A percentile compares a stretch with the other conserved stretches of the same genome.
Conservation (phyloP, 2,797 vertebrate species). For the Spinus pinus region DNA sequence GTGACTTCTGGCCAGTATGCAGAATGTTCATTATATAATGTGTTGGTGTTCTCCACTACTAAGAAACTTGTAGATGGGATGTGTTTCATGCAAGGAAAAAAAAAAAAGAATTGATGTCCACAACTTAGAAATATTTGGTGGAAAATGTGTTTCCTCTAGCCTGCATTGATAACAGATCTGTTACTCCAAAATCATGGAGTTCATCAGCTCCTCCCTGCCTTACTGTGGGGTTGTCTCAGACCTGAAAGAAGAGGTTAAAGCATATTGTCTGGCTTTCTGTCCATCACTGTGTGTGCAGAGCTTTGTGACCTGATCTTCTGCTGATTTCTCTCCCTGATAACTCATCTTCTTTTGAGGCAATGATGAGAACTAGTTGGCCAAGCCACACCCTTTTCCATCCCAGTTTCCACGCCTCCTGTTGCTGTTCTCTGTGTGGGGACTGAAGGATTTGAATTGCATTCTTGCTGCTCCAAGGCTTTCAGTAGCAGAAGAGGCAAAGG, state of each 20-base stretch:
- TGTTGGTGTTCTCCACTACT: neutral
- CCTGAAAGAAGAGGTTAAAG: neutral
- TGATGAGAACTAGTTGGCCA: accelerated
- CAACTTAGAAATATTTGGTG: neutral
- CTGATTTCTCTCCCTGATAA: neutral
- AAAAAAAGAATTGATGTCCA: neutral
- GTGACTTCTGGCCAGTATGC: neutral
- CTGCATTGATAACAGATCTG: neutral
- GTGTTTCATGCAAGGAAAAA: neutral
- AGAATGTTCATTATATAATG: neutral
- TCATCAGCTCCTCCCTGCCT: neutral
- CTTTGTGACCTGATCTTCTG: neutral
- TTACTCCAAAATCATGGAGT: neutral
- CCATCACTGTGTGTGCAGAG: neutral
- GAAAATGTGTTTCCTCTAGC: neutral
- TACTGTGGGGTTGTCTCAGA: neutral
- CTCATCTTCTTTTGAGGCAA: neutral
- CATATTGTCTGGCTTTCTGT: neutral
- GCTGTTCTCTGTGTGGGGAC: neutral
- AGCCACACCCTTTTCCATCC: neutral
- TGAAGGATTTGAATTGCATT: neutral
- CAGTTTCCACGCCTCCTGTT: accelerated
- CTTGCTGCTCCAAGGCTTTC: neutral
- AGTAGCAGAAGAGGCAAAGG: neutral
- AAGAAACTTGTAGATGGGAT: neutral